Evolutionary conservation across 2,797 vertebrate genomes (phyloP), one percentile per base, ranked within the genome.

Genomic region (Periophthalmus magnuspinnatus): DNA sequence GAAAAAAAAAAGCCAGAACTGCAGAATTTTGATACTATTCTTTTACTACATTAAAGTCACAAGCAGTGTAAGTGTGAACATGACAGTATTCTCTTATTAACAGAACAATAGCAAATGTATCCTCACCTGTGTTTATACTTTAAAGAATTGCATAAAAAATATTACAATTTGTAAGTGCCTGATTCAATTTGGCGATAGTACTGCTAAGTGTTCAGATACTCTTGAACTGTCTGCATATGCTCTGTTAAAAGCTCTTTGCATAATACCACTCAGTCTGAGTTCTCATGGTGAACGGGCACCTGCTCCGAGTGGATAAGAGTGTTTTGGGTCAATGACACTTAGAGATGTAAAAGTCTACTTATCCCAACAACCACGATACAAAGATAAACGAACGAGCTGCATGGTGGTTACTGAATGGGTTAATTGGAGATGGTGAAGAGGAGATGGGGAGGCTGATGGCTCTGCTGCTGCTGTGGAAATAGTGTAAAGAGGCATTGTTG

Each of bases 291-390:
- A 87, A 80, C 66, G 68, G 17, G 75, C 65, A 79, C 69, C 58
- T 58, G 45, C 69, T 73, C 68, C 38, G 82, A 84, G 55, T 9
- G 59, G 61, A 69, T 65, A 65, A 28, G 28, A 28, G 72, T 72
- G 68, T 76, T 69, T 72, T 71, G 56, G 71, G 83, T 86, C 83
- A 89, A 81, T 79, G 68, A 72, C 48, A 52, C 81, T 88, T 75
- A n/a, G 41, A 70, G 2, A 36, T 45, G 45, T 32, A 1, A 45
- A 70, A 83, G 74, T 24, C 33, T 22, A 33, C 68, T 64, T 70
- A 67, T 84, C 74, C 71, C 70, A 48, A 55, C 69, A 66, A 74
- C 79, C 72, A 69, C 64, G 76, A 48, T 8, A 24, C 22, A 28
- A 56, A 24, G 9, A 24, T 13, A 55, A 10, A 24, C 55, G 10